These are phyloP conservation scores for Todus mexicanus DNA, from an alignment of 2,797 vertebrate genomes.

Conservation along the genomic window DNA sequence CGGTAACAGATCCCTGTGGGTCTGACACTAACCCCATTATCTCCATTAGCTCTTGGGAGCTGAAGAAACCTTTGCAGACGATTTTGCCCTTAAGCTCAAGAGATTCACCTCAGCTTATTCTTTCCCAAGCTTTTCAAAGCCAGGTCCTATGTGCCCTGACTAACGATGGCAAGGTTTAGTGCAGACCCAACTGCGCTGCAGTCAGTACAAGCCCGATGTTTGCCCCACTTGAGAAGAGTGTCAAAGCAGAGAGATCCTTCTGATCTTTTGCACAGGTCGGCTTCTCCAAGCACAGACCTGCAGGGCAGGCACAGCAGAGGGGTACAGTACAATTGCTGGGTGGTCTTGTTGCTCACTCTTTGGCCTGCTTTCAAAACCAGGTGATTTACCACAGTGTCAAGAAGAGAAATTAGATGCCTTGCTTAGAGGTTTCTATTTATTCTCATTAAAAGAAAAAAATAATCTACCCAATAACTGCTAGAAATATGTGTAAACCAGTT, in stretches of 20 bases:
- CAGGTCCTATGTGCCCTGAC: neutral
- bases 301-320: neutral
- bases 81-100: conserved; percentile 7
- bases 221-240: neutral
- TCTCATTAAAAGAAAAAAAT: neutral
- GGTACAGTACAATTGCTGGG: neutral
- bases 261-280: neutral
- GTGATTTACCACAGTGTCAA: neutral
- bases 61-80: neutral
- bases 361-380: conserved; percentile 3
- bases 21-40: neutral
- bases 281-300: neutral
- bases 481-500: conserved; percentile 26
- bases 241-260: neutral
- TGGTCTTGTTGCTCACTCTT: neutral
- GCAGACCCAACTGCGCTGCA: neutral
- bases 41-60: neutral
- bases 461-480: neutral
- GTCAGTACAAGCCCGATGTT: neutral
- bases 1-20: neutral
- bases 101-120: neutral
- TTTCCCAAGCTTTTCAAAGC: neutral
- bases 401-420: neutral
- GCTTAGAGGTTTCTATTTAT: conserved; percentile 11
- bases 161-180: neutral